phyloP scores from a whole-genome alignment of 2,888 invertebrate species.

The Neuroscelio doddi region DNA sequence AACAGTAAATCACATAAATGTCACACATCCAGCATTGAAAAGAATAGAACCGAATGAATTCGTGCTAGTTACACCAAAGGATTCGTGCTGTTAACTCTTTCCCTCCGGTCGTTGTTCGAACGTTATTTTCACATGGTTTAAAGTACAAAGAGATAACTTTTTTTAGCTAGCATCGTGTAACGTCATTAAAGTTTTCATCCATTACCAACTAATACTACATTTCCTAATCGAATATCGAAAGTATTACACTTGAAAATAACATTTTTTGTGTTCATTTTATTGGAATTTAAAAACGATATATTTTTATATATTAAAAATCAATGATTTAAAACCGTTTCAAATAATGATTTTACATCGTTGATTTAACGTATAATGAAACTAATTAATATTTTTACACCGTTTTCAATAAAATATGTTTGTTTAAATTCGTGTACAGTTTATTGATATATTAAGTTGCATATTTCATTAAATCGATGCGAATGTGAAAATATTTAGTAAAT shows the following conservation, averaged over 20 bases:
- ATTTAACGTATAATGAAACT: no score
- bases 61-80: constrained; percentile 17
- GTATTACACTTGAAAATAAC: not conserved
- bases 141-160: constrained; percentile 25
- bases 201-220: constrained; percentile 6
- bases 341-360: no score
- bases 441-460: no score
- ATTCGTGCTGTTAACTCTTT: constrained; percentile 13
- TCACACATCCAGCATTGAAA: constrained; percentile 12
- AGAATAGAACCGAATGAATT: constrained; percentile 20
- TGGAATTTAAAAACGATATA: not conserved
- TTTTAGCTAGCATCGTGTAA: constrained; percentile 17
- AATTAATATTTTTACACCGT: no score
- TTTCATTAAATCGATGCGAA: no score
- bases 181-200: constrained; percentile 29
- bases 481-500: no score
- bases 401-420: no score
- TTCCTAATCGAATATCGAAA: constrained; percentile 25
- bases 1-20: no score
- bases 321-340: no score
- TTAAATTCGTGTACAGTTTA: no score
- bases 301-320: no score
- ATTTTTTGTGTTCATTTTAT: not conserved
- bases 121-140: constrained; percentile 28
- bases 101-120: constrained; percentile 13